A percentile compares a stretch with the other conserved stretches of the same genome.
phyloP scores from a whole-genome alignment of 2,888 invertebrate species.

The Heliconius ismenius region DNA sequence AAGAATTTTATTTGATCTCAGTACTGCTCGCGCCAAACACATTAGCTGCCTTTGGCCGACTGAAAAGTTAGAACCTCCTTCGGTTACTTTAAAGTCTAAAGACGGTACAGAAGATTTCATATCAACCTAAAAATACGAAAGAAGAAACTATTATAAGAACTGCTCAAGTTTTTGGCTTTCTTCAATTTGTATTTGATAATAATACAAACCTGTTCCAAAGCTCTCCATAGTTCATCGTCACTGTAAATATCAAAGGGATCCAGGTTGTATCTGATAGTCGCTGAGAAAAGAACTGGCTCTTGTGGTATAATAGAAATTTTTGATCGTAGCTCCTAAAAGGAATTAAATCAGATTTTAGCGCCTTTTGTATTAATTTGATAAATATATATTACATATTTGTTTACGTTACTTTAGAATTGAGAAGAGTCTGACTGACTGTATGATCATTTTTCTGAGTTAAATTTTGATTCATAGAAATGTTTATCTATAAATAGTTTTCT shows the following conservation, averaged over 20 bases:
- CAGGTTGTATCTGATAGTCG: slow-evolving; percentile 86
- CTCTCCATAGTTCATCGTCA: slow-evolving; percentile 87
- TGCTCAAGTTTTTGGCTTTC: too few relatives aligned
- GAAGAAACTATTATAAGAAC: neutral
- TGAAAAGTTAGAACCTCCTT: slow-evolving; percentile 91
- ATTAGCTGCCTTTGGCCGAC: slow-evolving; percentile 95
- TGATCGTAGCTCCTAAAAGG: slow-evolving; percentile 82
- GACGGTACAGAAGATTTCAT: slow-evolving; percentile 85
- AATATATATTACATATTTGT: neutral
- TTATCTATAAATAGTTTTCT: neutral
- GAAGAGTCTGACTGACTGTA: neutral
- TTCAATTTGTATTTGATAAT: neutral
- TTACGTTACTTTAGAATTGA: neutral
- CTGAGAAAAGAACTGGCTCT: slow-evolving; percentile 92
- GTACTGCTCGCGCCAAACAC: slow-evolving; percentile 93
- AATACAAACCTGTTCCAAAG: slow-evolving; percentile 84
- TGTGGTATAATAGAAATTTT: slow-evolving; percentile 87
- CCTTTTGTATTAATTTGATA: neutral
- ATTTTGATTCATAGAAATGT: neutral
- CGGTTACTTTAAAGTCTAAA: slow-evolving; percentile 86
- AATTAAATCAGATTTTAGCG: slow-evolving; percentile 5
- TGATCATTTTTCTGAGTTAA: neutral
- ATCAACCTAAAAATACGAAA: slow-evolving; percentile 82
- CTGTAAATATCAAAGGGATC: slow-evolving; percentile 88
- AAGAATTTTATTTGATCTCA: slow-evolving; percentile 91